Evolutionary conservation across 2,113 vertebrate species (phyloP).

Genomic region (Diadophis punctatus): DNA sequence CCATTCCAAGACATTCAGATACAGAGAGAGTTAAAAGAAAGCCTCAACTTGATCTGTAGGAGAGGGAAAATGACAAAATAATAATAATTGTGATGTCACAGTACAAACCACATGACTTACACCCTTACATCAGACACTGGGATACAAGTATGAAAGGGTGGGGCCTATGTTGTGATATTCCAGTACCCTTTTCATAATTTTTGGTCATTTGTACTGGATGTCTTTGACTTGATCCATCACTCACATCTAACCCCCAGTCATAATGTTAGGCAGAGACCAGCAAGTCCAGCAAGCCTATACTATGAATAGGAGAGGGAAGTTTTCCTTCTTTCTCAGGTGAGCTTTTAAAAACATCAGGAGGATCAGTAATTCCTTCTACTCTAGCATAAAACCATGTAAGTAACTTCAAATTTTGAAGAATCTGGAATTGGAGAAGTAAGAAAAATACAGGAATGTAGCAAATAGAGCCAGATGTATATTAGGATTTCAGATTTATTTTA

Average conservation of each 20-base stretch:
- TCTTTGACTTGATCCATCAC: not conserved
- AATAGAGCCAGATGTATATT: not conserved
- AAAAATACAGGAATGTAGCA: not conserved
- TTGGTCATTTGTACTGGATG: not conserved
- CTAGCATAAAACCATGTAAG: not conserved
- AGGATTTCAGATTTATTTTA: not conserved
- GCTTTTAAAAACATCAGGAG: not conserved
- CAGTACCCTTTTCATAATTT: not conserved
- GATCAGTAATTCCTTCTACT: not conserved
- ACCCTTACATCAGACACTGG: not conserved
- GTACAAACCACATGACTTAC: not conserved
- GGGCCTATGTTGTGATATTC: not conserved
- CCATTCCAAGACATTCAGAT: not conserved
- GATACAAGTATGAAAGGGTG: not conserved
- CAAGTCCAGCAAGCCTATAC: not conserved
- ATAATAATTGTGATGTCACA: not conserved
- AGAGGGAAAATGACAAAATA: not conserved
- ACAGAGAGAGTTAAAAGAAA: not conserved
- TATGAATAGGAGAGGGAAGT: not conserved
- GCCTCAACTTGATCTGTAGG: not conserved
- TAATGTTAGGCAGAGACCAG: not conserved
- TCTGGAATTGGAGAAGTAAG: not conserved
- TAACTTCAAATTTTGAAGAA: not conserved
- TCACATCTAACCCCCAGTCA: not conserved
- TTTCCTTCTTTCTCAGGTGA: not conserved